These are phyloP conservation scores for Hipposideros armiger DNA, from an alignment of 2,113 vertebrate species.

Conservation along the genomic window DNA sequence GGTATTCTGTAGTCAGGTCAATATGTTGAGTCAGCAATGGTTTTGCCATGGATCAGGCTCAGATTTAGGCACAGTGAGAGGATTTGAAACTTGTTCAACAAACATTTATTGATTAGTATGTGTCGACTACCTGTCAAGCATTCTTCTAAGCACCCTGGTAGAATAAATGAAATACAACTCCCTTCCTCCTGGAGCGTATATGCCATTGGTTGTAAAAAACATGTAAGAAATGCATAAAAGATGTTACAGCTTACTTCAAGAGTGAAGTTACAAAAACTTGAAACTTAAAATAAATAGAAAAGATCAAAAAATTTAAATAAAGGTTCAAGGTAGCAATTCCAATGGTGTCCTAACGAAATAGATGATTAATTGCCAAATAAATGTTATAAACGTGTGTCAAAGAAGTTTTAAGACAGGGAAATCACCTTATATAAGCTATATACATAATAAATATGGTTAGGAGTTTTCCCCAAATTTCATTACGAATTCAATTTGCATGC, in stretches of 20 bases:
- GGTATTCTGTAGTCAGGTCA: neutral
- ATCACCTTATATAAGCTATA: neutral
- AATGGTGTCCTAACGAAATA: neutral
- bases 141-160: neutral
- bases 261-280: neutral
- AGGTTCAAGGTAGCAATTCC: neutral
- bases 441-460: constrained; percentile 7
- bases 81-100: neutral
- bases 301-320: constrained; percentile 11
- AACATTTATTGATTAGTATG: neutral
- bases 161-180: neutral
- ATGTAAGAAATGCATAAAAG: neutral
- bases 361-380: neutral
- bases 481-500: neutral
- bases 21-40: neutral
- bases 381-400: neutral
- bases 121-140: neutral
- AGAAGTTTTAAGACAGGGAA: neutral
- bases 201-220: neutral
- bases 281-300: neutral
- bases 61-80: neutral
- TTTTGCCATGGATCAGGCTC: neutral
- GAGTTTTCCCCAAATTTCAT: neutral
- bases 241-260: neutral
- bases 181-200: neutral